Conservation (phyloP, 2,888 invertebrate genomes). For the Leucania comma region DNA sequence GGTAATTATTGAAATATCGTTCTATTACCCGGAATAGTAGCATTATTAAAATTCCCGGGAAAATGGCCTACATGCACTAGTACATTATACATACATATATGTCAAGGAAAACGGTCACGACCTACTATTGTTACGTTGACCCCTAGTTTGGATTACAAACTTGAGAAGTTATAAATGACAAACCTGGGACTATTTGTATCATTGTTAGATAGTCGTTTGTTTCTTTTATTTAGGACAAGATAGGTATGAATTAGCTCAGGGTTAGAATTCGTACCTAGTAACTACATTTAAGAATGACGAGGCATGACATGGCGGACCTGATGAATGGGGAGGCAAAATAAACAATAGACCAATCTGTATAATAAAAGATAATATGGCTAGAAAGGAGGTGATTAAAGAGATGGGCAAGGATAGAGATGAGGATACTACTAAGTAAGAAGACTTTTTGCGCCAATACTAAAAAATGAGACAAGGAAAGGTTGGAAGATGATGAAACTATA, state of each 20-base stretch:
- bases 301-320: too few relatives aligned
- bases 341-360: too few relatives aligned
- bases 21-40: constrained; percentile 21
- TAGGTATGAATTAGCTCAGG: constrained; percentile 11
- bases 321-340: too few relatives aligned
- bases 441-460: too few relatives aligned
- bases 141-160: constrained; percentile 37
- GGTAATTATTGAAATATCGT: neutral
- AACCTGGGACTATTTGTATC: constrained; percentile 34
- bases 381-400: neutral
- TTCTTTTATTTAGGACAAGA: constrained; percentile 3
- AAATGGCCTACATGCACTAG: constrained; percentile 13
- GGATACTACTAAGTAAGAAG: neutral
- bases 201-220: constrained; percentile 36
- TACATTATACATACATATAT: constrained; percentile 36
- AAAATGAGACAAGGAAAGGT: neutral
- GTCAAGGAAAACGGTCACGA: constrained; percentile 49
- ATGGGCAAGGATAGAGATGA: neutral
- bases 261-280: neutral
- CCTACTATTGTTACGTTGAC: constrained; percentile 53
- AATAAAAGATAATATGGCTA: neutral
- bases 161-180: constrained; percentile 36
- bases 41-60: constrained; percentile 16
- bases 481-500: constrained; percentile 5
- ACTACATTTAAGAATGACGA: neutral